Evolutionary conservation across 2,113 vertebrate genomes (phyloP).

Genomic region (Formicarius rufipectus): DNA sequence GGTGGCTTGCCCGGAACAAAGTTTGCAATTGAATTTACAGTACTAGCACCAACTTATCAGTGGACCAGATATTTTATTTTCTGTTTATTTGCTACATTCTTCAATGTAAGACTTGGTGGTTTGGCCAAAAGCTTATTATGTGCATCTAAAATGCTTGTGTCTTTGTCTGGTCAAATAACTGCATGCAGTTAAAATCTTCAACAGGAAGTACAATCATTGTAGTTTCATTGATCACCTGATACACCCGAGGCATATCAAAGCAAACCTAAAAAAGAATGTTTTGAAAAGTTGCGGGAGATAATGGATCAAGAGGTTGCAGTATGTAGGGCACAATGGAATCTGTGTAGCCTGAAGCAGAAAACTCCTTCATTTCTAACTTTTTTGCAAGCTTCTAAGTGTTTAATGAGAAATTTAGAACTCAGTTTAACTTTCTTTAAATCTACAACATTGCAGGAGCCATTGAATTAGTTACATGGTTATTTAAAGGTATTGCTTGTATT

Average conservation of each 20-base stretch:
- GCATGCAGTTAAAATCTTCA: not conserved
- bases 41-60: not conserved
- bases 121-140: not conserved
- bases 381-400: constrained; percentile 51
- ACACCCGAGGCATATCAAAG: not conserved
- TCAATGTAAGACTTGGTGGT: not conserved
- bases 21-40: not conserved
- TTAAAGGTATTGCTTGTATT: constrained; percentile 45
- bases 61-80: constrained; percentile 6
- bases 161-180: not conserved
- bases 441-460: constrained; percentile 27
- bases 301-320: constrained; percentile 46
- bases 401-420: constrained; percentile 50
- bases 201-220: not conserved
- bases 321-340: constrained; percentile 43
- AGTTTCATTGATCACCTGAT: not conserved
- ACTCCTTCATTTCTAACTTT: constrained; percentile 26
- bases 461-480: constrained; percentile 55
- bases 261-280: not conserved
- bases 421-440: constrained; percentile 49
- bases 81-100: not conserved
- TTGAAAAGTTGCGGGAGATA: constrained; percentile 52
- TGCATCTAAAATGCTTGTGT: not conserved
- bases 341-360: constrained; percentile 44
- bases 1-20: not conserved